phyloP scores from a whole-genome alignment of 2,113 vertebrate genomes.

The Limnothrissa miodon region DNA sequence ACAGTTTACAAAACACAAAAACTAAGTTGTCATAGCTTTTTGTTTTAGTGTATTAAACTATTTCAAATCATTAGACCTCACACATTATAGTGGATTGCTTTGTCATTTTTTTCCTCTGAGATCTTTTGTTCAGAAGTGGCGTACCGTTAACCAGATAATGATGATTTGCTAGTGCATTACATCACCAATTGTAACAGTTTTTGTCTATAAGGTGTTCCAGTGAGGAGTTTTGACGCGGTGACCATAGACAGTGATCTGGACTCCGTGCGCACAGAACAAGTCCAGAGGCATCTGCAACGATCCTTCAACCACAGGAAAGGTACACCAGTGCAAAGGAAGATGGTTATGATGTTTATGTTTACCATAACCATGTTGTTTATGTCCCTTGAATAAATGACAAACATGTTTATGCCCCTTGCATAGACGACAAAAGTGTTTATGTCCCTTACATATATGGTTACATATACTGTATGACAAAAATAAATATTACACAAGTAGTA shows the following conservation, averaged over 20 bases:
- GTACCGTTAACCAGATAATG: background rate
- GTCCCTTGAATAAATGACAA: background rate
- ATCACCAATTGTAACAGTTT: background rate
- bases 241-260: constrained; percentile 75
- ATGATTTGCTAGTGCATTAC: constrained; percentile 9
- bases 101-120: background rate
- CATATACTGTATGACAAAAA: no score
- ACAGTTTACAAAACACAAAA: no score
- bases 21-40: no score
- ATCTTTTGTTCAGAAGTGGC: background rate
- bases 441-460: background rate
- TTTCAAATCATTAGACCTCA: no score
- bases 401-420: no score
- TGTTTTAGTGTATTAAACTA: no score
- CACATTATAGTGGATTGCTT: no score
- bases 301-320: constrained; percentile 47
- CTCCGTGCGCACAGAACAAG: constrained; percentile 62
- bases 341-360: background rate
- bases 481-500: background rate
- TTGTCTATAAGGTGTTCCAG: constrained; percentile 58
- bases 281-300: constrained; percentile 58
- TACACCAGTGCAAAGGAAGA: background rate
- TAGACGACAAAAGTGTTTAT: background rate
- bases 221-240: constrained; percentile 66
- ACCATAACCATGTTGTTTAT: no score